phyloP scores from a whole-genome alignment of 2,888 invertebrate genomes.

The Panzeria rudis region DNA sequence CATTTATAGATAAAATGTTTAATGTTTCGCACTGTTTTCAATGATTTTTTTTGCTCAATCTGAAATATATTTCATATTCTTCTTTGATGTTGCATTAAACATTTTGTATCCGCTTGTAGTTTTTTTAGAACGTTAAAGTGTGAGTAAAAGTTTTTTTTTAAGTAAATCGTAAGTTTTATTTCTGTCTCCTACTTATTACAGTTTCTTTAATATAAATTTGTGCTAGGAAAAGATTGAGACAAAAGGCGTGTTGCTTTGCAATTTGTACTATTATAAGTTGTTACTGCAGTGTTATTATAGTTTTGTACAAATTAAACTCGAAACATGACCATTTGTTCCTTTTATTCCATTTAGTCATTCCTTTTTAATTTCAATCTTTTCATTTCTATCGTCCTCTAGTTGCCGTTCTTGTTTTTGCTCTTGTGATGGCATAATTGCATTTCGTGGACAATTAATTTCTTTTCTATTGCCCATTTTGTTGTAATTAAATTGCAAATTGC shows the following conservation, averaged over 20 bases:
- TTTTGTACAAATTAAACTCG: slow-evolving; percentile 54
- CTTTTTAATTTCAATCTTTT: slow-evolving; percentile 68
- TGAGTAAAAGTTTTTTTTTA: background rate
- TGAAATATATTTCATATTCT: slow-evolving; percentile 21
- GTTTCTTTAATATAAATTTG: slow-evolving; percentile 5
- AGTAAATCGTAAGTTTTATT: slow-evolving; percentile 44
- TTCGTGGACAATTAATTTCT: slow-evolving; percentile 84
- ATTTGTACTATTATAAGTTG: slow-evolving; percentile 44
- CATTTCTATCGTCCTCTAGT: slow-evolving; percentile 58
- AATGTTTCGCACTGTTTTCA: slow-evolving; percentile 32
- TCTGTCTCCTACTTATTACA: background rate
- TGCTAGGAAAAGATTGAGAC: background rate
- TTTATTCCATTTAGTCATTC: slow-evolving; percentile 57
- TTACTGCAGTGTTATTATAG: slow-evolving; percentile 31
- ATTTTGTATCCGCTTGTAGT: slow-evolving; percentile 22
- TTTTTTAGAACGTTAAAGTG: background rate
- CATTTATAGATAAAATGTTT: slow-evolving; percentile 63
- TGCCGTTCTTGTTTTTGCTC: slow-evolving; percentile 70
- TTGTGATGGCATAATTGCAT: slow-evolving; percentile 83
- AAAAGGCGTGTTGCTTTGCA: slow-evolving; percentile 51
- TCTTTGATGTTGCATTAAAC: slow-evolving; percentile 37
- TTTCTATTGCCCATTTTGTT: slow-evolving; percentile 84
- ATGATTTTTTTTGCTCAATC: slow-evolving; percentile 1
- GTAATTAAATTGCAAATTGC: slow-evolving; percentile 84
- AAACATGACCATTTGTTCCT: slow-evolving; percentile 48